These are phyloP conservation scores for Acanthurus tractus DNA, from an alignment of 2,797 vertebrate species.

Conservation along the genomic window DNA sequence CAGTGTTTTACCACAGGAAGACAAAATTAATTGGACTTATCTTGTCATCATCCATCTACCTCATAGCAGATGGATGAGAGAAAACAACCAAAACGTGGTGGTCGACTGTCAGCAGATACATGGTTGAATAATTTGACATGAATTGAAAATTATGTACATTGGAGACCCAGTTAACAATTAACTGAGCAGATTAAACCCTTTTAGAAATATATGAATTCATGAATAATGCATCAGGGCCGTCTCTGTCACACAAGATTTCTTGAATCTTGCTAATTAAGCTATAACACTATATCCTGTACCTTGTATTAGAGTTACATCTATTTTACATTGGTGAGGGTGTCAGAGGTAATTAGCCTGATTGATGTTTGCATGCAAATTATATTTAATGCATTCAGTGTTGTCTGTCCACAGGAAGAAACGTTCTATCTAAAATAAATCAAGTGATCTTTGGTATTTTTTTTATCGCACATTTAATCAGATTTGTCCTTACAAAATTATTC, in stretches of 20 bases:
- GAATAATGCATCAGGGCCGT: constrained; percentile 35
- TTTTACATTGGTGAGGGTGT: neutral
- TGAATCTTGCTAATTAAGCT: constrained; percentile 20
- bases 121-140: constrained; percentile 41
- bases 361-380: too few species aligned
- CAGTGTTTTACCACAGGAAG: constrained; percentile 14
- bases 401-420: too few species aligned
- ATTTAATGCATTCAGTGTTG: too few species aligned
- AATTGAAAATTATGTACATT: constrained; percentile 15
- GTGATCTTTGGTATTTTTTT: neutral
- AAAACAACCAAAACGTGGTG: constrained; percentile 25
- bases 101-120: constrained; percentile 35
- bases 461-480: neutral
- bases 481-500: neutral
- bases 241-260: constrained; percentile 10
- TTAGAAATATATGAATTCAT: constrained; percentile 22
- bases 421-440: neutral
- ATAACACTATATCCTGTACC: neutral
- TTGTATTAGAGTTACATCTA: neutral
- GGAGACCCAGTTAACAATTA: constrained; percentile 33
- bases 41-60: constrained; percentile 22
- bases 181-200: constrained; percentile 26
- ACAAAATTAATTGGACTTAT: constrained; percentile 17
- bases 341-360: too few species aligned
- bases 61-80: constrained; percentile 19